phyloP scores from a whole-genome alignment of 2,113 vertebrate species.

The Myrmecophaga tridactyla region DNA sequence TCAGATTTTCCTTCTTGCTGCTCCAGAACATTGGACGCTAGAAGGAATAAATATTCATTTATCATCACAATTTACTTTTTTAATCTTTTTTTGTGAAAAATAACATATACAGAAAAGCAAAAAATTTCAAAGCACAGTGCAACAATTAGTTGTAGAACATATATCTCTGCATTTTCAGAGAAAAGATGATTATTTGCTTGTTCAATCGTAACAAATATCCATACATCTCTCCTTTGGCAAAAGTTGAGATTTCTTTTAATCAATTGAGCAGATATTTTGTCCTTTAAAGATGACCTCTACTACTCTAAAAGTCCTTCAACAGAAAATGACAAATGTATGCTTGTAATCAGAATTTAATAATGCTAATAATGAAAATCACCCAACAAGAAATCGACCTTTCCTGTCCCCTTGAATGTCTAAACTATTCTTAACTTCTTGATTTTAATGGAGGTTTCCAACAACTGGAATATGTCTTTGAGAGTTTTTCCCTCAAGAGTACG shows the following conservation, averaged over 20 bases:
- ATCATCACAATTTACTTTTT: too few relatives aligned
- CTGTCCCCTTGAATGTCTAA: background rate
- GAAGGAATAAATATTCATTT: too few relatives aligned
- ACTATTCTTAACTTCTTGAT: background rate
- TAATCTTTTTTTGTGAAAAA: too few relatives aligned
- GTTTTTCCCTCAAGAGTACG: background rate
- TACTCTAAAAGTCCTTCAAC: background rate
- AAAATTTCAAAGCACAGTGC: too few relatives aligned
- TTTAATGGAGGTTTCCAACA: background rate
- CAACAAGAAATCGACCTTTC: background rate
- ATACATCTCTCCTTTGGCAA: background rate
- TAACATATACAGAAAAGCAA: too few relatives aligned
- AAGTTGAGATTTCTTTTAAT: background rate
- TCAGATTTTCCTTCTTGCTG: too few relatives aligned
- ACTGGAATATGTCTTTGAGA: background rate
- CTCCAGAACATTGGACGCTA: too few relatives aligned
- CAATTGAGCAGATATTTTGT: background rate
- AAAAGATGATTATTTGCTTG: background rate
- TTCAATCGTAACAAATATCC: background rate
- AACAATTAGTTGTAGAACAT: too few relatives aligned
- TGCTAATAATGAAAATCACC: background rate
- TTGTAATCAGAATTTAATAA: background rate
- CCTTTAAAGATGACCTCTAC: background rate
- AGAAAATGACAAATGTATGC: background rate
- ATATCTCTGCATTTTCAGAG: too few relatives aligned